Conservation (phyloP, 2,888 invertebrate species). For the Hydropsyche betteni region DNA sequence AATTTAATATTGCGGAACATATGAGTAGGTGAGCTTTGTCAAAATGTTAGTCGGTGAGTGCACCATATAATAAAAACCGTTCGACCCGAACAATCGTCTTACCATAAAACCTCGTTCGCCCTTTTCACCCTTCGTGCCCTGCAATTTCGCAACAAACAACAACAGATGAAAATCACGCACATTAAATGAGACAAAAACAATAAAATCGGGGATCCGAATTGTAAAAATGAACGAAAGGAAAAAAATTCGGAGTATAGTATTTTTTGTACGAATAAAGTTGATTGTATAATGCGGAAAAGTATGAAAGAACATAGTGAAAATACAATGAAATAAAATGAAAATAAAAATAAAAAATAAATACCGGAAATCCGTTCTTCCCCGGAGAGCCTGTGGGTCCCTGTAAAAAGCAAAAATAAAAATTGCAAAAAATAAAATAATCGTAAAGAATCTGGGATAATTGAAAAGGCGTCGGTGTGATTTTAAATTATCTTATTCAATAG, state of each 20-base stretch:
- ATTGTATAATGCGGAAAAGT: neutral
- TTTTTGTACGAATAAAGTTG: neutral
- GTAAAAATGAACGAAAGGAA: conserved; percentile 35
- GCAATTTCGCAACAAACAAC: conserved; percentile 57
- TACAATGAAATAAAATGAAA: conserved; percentile 54
- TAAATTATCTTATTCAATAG: too few relatives aligned
- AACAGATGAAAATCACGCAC: conserved; percentile 51
- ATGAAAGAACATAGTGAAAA: conserved; percentile 1
- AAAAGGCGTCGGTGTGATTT: too few relatives aligned
- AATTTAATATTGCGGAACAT: neutral
- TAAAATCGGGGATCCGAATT: conserved; percentile 21
- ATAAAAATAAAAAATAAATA: conserved; percentile 66
- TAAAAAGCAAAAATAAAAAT: conserved; percentile 56
- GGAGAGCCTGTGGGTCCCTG: conserved; percentile 84
- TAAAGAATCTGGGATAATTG: neutral
- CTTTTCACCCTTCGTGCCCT: conserved; percentile 79
- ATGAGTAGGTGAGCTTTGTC: conserved; percentile 9
- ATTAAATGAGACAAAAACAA: conserved; percentile 36
- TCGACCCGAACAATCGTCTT: conserved; percentile 59
- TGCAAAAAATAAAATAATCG: conserved; percentile 54
- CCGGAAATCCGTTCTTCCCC: conserved; percentile 92
- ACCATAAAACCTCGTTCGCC: conserved; percentile 80
- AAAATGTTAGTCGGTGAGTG: conserved; percentile 40
- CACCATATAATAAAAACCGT: conserved; percentile 45
- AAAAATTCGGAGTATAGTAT: neutral